Evolutionary conservation across 1,140 invertebrate species (phyloP).

Genomic region (Drosophila teissieri): DNA sequence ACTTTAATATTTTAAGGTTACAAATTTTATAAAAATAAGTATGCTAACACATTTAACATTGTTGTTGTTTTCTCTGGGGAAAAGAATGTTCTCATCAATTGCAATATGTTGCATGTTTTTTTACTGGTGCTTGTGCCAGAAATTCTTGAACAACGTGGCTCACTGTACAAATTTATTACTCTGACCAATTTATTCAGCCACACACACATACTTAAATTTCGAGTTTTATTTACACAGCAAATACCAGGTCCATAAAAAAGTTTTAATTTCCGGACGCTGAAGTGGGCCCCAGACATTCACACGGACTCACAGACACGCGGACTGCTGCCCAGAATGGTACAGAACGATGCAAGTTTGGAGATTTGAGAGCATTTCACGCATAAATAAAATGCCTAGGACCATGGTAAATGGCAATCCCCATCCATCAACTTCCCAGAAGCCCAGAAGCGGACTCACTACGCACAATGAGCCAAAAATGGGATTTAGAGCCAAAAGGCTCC

Average conservation of each 20-base stretch:
- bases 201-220: constrained; percentile 28
- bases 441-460: constrained; percentile 11
- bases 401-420: constrained; percentile 45
- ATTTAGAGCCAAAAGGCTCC: constrained; percentile 12
- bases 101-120: background rate
- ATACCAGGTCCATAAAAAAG: constrained; percentile 61
- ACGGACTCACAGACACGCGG: constrained; percentile 18
- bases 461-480: constrained; percentile 43
- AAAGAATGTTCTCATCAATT: background rate
- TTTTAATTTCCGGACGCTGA: constrained; percentile 64
- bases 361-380: constrained; percentile 65
- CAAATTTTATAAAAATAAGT: no score
- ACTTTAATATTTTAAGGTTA: no score
- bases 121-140: constrained; percentile 5
- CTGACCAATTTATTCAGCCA: constrained; percentile 45
- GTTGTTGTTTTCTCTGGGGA: background rate
- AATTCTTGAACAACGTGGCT: constrained; percentile 24
- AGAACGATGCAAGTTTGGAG: constrained; percentile 45
- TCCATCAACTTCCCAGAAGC: background rate
- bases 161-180: constrained; percentile 42
- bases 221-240: constrained; percentile 30
- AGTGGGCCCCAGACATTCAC: constrained; percentile 35
- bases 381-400: constrained; percentile 64
- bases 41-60: background rate
- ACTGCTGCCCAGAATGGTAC: constrained; percentile 22